Conservation (phyloP, 2,113 vertebrate species). For the Xerus inauris region DNA sequence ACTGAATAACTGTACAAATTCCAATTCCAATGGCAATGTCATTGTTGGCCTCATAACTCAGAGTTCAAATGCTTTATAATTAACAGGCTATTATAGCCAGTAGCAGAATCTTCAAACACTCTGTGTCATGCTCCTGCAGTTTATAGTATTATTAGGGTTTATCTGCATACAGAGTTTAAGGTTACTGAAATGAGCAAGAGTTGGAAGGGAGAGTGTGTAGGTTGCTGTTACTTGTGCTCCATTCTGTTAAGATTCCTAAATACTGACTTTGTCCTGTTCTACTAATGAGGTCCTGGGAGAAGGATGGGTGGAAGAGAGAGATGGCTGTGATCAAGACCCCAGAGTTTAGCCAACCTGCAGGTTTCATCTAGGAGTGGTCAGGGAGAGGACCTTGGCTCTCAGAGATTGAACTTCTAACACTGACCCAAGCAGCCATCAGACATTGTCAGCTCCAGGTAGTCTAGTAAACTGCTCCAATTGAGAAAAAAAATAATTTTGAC, state of each 20-base stretch:
- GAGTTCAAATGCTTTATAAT: background rate
- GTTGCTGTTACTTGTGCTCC: background rate
- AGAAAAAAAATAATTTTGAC: background rate
- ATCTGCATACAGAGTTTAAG: no score
- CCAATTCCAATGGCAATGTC: accelerated
- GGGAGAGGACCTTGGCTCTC: background rate
- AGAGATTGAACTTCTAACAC: background rate
- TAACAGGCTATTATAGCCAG: background rate
- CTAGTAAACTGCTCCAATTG: background rate
- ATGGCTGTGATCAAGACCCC: no score
- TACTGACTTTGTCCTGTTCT: background rate
- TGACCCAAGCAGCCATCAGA: background rate
- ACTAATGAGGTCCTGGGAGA: background rate
- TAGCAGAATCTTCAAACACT: background rate
- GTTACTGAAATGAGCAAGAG: background rate
- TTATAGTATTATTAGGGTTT: background rate
- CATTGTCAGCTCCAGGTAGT: background rate
- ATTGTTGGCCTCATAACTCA: no score
- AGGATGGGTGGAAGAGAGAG: background rate
- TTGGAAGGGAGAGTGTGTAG: background rate
- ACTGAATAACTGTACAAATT: background rate
- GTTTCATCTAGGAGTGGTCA: background rate
- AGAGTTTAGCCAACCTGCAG: background rate
- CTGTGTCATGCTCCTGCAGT: background rate
- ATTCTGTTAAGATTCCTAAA: background rate